These are phyloP conservation scores for Cricetomys ansorgei DNA, from an alignment of 2,113 vertebrate species.

Conservation along the genomic window DNA sequence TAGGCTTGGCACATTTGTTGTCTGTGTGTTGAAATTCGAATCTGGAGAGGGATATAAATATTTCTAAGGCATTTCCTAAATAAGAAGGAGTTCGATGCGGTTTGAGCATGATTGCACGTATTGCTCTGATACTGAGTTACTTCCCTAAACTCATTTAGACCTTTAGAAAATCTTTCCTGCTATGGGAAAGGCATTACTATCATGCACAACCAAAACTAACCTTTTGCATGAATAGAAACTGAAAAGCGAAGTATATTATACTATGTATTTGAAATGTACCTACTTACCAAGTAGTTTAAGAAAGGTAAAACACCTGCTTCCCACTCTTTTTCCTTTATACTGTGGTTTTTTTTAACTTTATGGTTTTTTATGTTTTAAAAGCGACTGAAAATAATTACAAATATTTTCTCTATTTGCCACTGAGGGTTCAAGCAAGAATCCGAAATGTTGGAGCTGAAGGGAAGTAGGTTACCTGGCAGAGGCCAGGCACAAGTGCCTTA, in stretches of 20 bases:
- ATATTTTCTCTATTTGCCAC: neutral
- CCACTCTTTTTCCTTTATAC: neutral
- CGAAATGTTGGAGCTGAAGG: neutral
- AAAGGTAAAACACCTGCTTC: neutral
- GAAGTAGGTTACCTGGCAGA: neutral
- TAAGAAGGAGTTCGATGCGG: neutral
- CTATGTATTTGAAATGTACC: neutral
- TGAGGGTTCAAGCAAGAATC: neutral
- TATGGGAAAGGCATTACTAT: neutral
- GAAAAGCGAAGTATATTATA: neutral
- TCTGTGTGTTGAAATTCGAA: neutral
- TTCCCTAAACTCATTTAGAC: neutral
- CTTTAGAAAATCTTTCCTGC: conserved; percentile 9
- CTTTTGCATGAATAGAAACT: neutral
- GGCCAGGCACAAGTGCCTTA: neutral
- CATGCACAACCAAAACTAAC: neutral
- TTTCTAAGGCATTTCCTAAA: too few relatives aligned
- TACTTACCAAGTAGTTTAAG: conserved; percentile 23
- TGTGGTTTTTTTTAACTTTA: conserved; percentile 16
- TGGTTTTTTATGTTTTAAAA: neutral
- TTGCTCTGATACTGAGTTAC: neutral
- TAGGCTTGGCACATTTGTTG: neutral
- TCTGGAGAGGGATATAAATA: neutral
- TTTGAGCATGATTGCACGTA: neutral
- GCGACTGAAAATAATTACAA: neutral